Conservation (phyloP, 2,797 vertebrate species). For the Anolis apletophallus region DNA sequence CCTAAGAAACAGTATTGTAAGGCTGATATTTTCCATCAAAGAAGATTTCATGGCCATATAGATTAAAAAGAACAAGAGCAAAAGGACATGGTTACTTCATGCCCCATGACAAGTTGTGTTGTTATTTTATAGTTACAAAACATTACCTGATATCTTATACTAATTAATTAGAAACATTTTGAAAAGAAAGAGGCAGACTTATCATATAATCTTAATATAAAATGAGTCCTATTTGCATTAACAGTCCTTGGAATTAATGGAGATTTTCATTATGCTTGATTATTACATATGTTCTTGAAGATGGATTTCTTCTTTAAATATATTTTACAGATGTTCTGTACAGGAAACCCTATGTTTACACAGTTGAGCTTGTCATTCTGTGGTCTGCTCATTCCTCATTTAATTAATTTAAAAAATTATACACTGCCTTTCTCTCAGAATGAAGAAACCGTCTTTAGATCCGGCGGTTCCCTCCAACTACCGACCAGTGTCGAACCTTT, state of each 20-base stretch:
- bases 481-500: no score
- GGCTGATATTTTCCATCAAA: not conserved
- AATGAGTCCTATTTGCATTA: not conserved
- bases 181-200: not conserved
- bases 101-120: not conserved
- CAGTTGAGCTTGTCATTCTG: no score
- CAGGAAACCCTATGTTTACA: no score
- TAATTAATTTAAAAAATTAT: no score
- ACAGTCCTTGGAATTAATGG: not conserved
- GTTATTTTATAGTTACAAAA: not conserved
- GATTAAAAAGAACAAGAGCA: not conserved
- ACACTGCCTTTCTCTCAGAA: no score
- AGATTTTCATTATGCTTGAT: not conserved
- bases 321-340: not conserved
- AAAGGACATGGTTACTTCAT: not conserved
- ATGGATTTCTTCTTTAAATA: not conserved
- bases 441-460: no score
- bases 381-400: no score
- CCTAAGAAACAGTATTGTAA: not conserved
- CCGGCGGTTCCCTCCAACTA: no score
- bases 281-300: not conserved
- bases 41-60: not conserved
- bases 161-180: not conserved
- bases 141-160: not conserved
- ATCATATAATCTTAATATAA: not conserved